Base-by-base conservation (phyloP, 2,797 vertebrate genomes). In the Manis crassicaudata region DNA sequence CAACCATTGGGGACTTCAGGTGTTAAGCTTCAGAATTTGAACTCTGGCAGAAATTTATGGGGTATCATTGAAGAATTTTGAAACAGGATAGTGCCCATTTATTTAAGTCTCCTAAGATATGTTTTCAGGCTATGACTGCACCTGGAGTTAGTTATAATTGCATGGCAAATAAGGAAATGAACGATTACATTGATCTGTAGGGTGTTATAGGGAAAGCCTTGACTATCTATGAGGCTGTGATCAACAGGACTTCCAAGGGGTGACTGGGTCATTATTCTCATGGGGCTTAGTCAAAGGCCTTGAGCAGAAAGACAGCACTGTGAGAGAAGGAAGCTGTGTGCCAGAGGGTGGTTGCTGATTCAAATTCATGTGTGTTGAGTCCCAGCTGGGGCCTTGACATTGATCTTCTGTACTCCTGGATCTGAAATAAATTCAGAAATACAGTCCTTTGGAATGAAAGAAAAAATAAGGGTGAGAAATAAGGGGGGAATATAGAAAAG, bases 401-500 rank as follows among this genome's bases (percentile, higher is more conserved):
- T 97, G 97, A 97, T 97, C 90, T 97, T 96, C 92, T 86, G 32
- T 96, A 86, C 46, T 95, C 79, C 62, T 77, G 60, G 83, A 95
- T 96, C 96, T 97, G 67, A 95, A 95, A 84, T 96, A 96, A 96
- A 96, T 93, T 97, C 72, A 97, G 95, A 97, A 95, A 95, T 91
- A 77, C 7, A 67, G 46, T 84, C 84, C 67, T 95, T 97, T 94
- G 72, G 83, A 96, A 96, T 97, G 91, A 95, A 90, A 96, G 96
- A 72, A 92, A 96, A 97, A 94, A 95, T 89, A 95, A 97, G 86
- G 37, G n/a, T 90, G 80, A 68, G 83, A 92, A 92, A 93, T 92
- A 94, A 97, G 94, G 46, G 80, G 10, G 6, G 90, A 93, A 94
- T 87, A 90, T 17, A 97, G 96, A 95, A 88, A 83, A 96, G 96